Evolutionary conservation across 2,888 invertebrate species (phyloP).

Genomic region (Adelphocoris suturalis): DNA sequence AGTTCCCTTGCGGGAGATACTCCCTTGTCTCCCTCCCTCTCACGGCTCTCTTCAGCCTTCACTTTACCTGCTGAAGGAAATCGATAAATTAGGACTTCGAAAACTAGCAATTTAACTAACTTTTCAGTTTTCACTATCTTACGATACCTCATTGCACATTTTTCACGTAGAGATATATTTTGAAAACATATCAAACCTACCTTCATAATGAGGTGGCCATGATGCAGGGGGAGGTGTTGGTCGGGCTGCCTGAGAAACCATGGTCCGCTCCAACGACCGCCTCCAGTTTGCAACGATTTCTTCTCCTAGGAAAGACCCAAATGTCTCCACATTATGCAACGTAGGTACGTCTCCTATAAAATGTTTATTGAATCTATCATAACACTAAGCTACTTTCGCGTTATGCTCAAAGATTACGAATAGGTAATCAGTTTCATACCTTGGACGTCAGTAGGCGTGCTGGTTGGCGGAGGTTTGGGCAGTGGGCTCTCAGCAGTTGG

Average conservation of each 20-base stretch:
- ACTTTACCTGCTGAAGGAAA: conserved; percentile 73
- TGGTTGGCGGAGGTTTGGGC: conserved; percentile 71
- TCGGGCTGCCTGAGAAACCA: conserved; percentile 76
- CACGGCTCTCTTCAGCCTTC: conserved; percentile 73
- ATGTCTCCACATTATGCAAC: conserved; percentile 85
- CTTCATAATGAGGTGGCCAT: conserved; percentile 72
- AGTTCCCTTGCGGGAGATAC: conserved; percentile 77
- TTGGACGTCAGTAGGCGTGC: conserved; percentile 71
- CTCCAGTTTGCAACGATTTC: conserved; percentile 91
- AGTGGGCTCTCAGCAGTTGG: conserved; percentile 66
- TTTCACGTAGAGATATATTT: neutral
- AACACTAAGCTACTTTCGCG: conserved; percentile 14
- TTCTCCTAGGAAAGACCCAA: conserved; percentile 88
- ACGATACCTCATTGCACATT: neutral
- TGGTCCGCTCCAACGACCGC: conserved; percentile 83
- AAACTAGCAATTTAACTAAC: neutral
- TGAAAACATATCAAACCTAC: conserved; percentile 54
- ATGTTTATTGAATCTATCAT: conserved; percentile 44
- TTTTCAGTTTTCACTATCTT: neutral
- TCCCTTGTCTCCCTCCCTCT: conserved; percentile 74
- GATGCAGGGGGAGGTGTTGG: conserved; percentile 73
- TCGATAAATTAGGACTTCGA: neutral
- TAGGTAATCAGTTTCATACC: conserved; percentile 44
- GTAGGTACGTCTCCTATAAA: conserved; percentile 76
- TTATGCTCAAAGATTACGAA: neutral